Evolutionary conservation across 92 coral and sea anemone genomes (phyloP).

Genomic region (Zoanthus sociatus): DNA sequence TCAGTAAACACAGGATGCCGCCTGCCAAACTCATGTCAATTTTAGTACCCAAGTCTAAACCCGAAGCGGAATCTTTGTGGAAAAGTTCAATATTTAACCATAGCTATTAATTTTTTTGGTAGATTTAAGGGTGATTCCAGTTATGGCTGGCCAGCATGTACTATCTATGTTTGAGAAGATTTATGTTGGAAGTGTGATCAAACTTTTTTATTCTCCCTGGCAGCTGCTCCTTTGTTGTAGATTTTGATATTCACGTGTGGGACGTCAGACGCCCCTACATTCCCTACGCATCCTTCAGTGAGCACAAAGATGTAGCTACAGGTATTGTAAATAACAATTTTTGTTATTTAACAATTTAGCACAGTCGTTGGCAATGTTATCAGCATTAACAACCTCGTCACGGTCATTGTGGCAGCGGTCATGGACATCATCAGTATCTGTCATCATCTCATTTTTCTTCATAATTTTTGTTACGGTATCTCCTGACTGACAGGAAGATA

Average conservation of each 20-base stretch:
- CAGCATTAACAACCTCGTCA: neutral
- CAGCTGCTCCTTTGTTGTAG: conserved; percentile 93
- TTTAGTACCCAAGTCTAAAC: too few species aligned
- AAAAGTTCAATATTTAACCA: too few species aligned
- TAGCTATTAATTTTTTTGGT: too few species aligned
- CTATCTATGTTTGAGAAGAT: neutral
- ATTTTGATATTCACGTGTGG: conserved; percentile 94
- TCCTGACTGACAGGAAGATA: too few species aligned
- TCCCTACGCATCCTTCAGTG: conserved; percentile 92
- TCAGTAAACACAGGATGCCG: too few species aligned
- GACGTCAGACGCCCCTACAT: conserved; percentile 97
- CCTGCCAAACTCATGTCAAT: too few species aligned
- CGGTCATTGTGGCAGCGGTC: neutral
- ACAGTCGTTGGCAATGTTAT: neutral
- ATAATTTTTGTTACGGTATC: too few species aligned
- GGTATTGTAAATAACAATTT: conserved; percentile 56
- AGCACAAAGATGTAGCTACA: conserved; percentile 94
- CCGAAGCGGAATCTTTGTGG: too few species aligned
- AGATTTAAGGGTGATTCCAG: too few species aligned
- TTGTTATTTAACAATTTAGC: neutral
- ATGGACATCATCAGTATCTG: neutral
- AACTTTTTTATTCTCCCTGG: neutral
- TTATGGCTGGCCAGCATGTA: neutral
- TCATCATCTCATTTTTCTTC: too few species aligned
- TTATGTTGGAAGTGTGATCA: neutral